Evolutionary conservation across 2,888 invertebrate species (phyloP), one percentile per base, ranked within the genome.

Genomic region (Kuschelorhynchus macadamiae): DNA sequence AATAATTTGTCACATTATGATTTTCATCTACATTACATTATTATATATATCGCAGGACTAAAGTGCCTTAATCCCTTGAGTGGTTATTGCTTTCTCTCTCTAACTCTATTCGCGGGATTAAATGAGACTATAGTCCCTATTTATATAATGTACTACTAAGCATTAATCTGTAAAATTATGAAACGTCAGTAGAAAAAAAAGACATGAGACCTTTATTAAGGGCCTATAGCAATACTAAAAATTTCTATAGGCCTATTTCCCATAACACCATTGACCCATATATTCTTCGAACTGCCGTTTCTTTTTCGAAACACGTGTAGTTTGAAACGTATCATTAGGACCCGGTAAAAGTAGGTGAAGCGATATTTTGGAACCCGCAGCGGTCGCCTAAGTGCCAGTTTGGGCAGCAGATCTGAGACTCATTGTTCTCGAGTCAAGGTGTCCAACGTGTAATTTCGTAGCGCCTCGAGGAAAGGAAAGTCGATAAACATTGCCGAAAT

Each of bases 401-500:
- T 59, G 50, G 42, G 44, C 21, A 44, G 30, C 65, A 39, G 52
- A 49, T 56, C 63, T 49, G 56, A 63, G 47, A 59, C 18, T 57
- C 57, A 65, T 65, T 65, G 65, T 65, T 65, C 65, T 65, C 50
- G 32, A 52, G 30, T 57, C 44, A 59, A 65, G 65, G 65, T 65
- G 65, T 65, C 65, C 57, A 65, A 65, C 65, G 42, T 65, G 50
- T 65, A 65, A 65, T 65, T 65, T 59, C 33, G 56, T 42, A 65
- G 52, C 65, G 65, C 65, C 57, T 65, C 49, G 20, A 44, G 57
- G 57, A 57, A 65, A 52, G 65, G 57, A 65, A 65, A 65, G 65
- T 65, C 25, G 57, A 52, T 59, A 52, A 65, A 57, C 16, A 57
- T 44, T 65, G 65, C 57, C 52, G 65, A 59, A 41, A 42, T 44